Percentiles rank a stretch among this genome's conserved stretches.
phyloP scores from a whole-genome alignment of 2,797 vertebrate genomes.

The Pagetopsis macropterus region DNA sequence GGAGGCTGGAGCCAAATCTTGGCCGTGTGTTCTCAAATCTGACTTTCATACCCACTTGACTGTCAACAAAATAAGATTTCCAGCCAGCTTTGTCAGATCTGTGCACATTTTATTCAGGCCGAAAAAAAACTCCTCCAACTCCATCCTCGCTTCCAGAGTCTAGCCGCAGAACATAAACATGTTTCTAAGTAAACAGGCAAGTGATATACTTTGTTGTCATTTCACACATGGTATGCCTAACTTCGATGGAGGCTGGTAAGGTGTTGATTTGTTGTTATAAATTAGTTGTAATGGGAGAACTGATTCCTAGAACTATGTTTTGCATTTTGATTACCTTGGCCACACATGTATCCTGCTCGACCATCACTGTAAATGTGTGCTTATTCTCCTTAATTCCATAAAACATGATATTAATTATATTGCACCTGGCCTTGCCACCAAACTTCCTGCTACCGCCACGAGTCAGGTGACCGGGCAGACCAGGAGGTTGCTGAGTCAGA shows the following conservation, averaged over 20 bases:
- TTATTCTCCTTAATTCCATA: not conserved
- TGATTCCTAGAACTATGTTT: conserved; percentile 13
- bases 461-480: conserved; percentile 58
- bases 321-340: not conserved
- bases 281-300: conserved; percentile 12
- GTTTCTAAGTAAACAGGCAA: conserved; percentile 63
- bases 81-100: conserved; percentile 25
- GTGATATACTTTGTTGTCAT: conserved; percentile 45
- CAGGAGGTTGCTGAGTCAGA: conserved; percentile 71
- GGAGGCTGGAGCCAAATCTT: conserved; percentile 55
- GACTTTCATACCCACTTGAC: conserved; percentile 59
- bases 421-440: conserved; percentile 10
- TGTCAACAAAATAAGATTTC: conserved; percentile 53
- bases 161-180: conserved; percentile 52
- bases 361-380: not conserved
- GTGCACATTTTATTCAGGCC: conserved; percentile 20
- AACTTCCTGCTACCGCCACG: conserved; percentile 18
- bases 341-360: not conserved
- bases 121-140: conserved; percentile 17
- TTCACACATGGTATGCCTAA: conserved; percentile 29
- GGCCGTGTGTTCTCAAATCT: conserved; percentile 51
- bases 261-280: conserved; percentile 18
- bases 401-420: conserved; percentile 9
- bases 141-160: conserved; percentile 40
- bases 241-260: conserved; percentile 8